Evolutionary conservation across 2,113 vertebrate species (phyloP).

Genomic region (Hoplias malabaricus): DNA sequence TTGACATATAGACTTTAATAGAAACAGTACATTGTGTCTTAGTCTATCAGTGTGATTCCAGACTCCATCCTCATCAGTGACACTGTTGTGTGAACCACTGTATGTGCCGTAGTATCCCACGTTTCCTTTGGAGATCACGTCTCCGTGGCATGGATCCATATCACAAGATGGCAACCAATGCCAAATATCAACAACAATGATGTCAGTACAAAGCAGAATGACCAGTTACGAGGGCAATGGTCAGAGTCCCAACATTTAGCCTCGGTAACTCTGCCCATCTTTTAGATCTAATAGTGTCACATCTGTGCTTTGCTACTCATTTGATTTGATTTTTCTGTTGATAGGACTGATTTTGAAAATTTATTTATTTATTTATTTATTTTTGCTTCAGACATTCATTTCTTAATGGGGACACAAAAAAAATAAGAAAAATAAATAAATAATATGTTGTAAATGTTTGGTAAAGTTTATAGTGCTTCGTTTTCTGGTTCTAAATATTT

Average conservation of each 20-base stretch:
- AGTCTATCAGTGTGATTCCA: conserved; percentile 40
- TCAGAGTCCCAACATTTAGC: conserved; percentile 12
- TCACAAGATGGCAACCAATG: conserved; percentile 22
- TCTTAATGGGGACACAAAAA: conserved; percentile 66
- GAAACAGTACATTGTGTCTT: conserved; percentile 41
- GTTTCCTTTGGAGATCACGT: conserved; percentile 1
- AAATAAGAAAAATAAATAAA: conserved; percentile 44
- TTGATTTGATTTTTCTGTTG: conserved; percentile 53
- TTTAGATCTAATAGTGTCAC: conserved; percentile 45
- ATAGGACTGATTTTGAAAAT: conserved; percentile 31
- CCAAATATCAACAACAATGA: conserved; percentile 41
- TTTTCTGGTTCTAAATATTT: conserved; percentile 80
- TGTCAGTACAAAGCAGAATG: conserved; percentile 40
- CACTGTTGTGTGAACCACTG: conserved; percentile 43
- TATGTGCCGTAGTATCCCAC: conserved; percentile 43
- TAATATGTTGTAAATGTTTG: conserved; percentile 77
- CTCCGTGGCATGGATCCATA: conserved; percentile 18
- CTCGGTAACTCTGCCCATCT: conserved; percentile 48
- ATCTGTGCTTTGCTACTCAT: conserved; percentile 36
- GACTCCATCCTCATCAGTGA: conserved; percentile 32
- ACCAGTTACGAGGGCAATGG: conserved; percentile 23
- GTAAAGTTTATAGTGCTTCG: conserved; percentile 81
- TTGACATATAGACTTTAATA: conserved; percentile 27
- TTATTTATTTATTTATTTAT: conserved; percentile 51
- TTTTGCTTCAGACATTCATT: conserved; percentile 47